Conservation (phyloP, 2,797 vertebrate species). For the Distichodus sexfasciatus region DNA sequence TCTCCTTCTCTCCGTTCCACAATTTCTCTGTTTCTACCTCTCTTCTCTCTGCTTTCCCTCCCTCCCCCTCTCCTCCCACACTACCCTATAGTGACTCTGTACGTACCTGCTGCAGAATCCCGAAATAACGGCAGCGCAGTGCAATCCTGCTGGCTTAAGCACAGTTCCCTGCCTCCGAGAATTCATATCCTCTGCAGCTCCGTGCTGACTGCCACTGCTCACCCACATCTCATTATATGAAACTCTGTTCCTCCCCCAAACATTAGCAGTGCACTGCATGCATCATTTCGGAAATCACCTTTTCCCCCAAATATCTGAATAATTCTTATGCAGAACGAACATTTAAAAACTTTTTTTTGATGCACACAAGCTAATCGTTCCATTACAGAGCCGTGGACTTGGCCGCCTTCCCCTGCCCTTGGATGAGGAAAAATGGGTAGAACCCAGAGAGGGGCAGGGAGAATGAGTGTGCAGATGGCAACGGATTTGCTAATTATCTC, state of each 20-base stretch:
- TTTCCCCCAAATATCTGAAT: neutral
- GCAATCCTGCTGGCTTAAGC: conserved; percentile 12
- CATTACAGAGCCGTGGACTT: conserved; percentile 2
- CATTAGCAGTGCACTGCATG: neutral
- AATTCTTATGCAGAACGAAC: neutral
- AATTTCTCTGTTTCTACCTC: neutral
- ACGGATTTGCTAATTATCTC: conserved; percentile 67
- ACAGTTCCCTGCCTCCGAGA: conserved; percentile 12
- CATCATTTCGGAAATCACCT: conserved; percentile 6
- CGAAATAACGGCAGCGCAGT: conserved; percentile 14
- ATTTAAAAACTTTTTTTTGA: conserved; percentile 19
- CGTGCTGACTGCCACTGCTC: conserved; percentile 20
- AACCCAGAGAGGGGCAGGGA: conserved; percentile 35
- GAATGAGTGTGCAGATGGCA: conserved; percentile 68
- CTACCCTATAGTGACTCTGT: conserved; percentile 25
- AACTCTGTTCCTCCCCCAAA: neutral
- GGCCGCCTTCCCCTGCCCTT: neutral
- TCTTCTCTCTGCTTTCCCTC: neutral
- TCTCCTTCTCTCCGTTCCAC: too few species aligned
- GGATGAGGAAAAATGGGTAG: conserved; percentile 20
- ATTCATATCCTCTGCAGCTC: conserved; percentile 12
- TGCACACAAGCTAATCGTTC: conserved; percentile 55
- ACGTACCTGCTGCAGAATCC: conserved; percentile 30
- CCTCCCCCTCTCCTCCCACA: conserved; percentile 40
- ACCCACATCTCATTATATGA: conserved; percentile 19